Conservation (phyloP, 2,888 invertebrate species). For the Clusia tigrina region DNA sequence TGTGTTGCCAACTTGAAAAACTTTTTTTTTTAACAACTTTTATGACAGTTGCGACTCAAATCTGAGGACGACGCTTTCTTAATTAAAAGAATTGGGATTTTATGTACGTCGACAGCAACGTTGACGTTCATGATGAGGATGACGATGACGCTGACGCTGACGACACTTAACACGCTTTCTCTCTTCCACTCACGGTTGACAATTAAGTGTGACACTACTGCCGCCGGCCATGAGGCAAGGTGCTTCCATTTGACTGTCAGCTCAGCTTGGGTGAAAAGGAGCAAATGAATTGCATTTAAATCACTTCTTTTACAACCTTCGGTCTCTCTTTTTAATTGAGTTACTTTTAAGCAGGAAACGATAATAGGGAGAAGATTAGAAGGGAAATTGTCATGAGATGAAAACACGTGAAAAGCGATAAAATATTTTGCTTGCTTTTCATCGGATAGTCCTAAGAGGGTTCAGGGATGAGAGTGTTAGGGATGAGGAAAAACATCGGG, state of each 20-base stretch:
- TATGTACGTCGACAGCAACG: not conserved
- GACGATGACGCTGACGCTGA: too few species aligned
- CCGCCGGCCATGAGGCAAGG: too few species aligned
- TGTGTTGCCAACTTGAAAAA: not conserved
- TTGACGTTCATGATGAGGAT: too few species aligned
- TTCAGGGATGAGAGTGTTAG: too few species aligned
- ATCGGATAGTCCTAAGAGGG: too few species aligned
- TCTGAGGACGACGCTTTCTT: not conserved
- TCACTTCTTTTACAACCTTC: not conserved
- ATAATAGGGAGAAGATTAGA: not conserved
- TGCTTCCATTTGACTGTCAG: too few species aligned
- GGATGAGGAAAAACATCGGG: too few species aligned
- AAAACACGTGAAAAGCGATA: too few species aligned
- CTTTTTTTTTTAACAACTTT: not conserved
- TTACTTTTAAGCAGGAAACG: constrained; percentile 2
- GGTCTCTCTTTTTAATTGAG: not conserved
- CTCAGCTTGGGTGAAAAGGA: not conserved
- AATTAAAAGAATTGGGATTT: constrained; percentile 4
- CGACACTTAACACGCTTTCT: not conserved
- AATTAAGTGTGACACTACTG: too few species aligned
- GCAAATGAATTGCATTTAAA: not conserved
- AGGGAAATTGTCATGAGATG: too few species aligned
- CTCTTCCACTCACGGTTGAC: too few species aligned
- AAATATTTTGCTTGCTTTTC: too few species aligned
- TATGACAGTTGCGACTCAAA: not conserved